Evolutionary conservation across 2,113 vertebrate genomes (phyloP).

Genomic region (Myodes glareolus): DNA sequence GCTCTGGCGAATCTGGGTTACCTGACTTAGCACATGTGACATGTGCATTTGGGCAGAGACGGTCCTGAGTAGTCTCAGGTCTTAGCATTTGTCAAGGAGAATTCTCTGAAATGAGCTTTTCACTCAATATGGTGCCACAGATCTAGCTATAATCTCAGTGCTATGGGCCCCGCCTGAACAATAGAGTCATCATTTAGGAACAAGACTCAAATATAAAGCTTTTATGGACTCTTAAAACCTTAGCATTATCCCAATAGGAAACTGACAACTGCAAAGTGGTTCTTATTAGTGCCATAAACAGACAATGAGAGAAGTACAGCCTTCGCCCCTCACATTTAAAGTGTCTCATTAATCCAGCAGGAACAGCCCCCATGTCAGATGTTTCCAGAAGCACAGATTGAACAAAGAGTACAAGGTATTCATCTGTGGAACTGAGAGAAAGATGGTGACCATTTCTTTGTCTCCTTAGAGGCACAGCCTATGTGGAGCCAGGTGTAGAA

Average conservation of each 20-base stretch:
- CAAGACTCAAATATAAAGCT: constrained; percentile 54
- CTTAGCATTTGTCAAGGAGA: neutral
- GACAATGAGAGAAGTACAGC: constrained; percentile 43
- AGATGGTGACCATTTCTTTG: neutral
- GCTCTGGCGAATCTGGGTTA: neutral
- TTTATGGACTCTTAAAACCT: constrained; percentile 56
- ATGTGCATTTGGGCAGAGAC: neutral
- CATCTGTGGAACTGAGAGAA: neutral
- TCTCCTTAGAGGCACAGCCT: neutral
- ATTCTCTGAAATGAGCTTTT: neutral
- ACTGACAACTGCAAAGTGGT: constrained; percentile 31
- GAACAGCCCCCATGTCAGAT: constrained; percentile 5
- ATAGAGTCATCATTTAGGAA: constrained; percentile 22
- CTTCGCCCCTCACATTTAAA: constrained; percentile 46
- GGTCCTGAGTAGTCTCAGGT: neutral
- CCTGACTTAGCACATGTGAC: neutral
- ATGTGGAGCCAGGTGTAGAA: neutral
- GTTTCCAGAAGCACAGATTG: constrained; percentile 26
- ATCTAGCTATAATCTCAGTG: neutral
- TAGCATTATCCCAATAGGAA: constrained; percentile 39
- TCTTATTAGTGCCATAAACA: constrained; percentile 61
- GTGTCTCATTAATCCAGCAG: constrained; percentile 44
- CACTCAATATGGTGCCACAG: neutral
- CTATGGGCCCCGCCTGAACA: neutral
- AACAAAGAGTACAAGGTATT: constrained; percentile 1